Conservation (phyloP, 2,888 invertebrate genomes). For the Elegia similella region DNA sequence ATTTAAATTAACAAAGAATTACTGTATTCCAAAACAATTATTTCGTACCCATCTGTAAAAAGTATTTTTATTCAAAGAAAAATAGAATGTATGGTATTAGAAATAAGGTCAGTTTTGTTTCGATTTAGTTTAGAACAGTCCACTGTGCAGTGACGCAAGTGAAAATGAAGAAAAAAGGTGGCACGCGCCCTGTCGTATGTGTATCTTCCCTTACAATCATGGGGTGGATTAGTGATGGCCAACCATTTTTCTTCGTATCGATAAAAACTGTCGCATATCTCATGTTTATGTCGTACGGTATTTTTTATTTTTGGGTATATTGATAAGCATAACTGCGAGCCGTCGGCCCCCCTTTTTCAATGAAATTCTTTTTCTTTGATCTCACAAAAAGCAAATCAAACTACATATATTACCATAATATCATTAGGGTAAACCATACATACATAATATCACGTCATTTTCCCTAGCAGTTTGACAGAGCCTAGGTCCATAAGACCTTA, state of each 20-base stretch:
- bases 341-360: too few species aligned
- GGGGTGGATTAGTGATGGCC: conserved; percentile 54
- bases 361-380: too few species aligned
- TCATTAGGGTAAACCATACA: too few species aligned
- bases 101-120: conserved; percentile 28
- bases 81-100: conserved; percentile 12
- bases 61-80: conserved; percentile 21
- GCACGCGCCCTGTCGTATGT: conserved; percentile 73
- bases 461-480: too few species aligned
- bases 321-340: too few species aligned
- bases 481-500: too few species aligned
- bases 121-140: conserved; percentile 28
- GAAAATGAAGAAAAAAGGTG: conserved; percentile 75
- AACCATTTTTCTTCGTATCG: neutral
- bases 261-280: too few species aligned
- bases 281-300: too few species aligned
- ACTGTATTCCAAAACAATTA: conserved; percentile 71
- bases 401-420: too few species aligned
- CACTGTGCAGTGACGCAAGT: conserved; percentile 58
- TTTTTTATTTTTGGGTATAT: too few species aligned
- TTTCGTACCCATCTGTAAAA: conserved; percentile 51
- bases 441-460: too few species aligned
- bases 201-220: conserved; percentile 74
- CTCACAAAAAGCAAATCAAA: too few species aligned
- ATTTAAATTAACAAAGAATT: conserved; percentile 81